These are phyloP conservation scores for Cepphus grylle DNA, from an alignment of 2,113 vertebrate genomes.

Conservation along the genomic window DNA sequence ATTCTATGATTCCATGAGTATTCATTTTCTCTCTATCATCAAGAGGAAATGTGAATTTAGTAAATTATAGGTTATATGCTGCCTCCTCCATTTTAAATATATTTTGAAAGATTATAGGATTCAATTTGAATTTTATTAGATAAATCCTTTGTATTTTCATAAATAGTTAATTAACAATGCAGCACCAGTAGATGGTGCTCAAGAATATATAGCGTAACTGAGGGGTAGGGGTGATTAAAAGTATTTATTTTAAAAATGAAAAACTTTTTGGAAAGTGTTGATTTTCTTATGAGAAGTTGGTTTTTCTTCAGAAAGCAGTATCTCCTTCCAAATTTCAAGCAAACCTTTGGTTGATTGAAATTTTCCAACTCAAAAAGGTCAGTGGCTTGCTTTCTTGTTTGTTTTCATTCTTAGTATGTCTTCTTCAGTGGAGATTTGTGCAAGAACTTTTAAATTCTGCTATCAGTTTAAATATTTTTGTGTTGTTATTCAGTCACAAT, in stretches of 20 bases:
- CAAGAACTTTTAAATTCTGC: not conserved
- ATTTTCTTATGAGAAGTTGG: not conserved
- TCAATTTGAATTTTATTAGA: not conserved
- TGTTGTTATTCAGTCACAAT: not conserved
- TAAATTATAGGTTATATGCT: not conserved
- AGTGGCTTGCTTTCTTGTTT: not conserved
- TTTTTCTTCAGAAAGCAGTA: not conserved
- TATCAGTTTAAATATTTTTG: not conserved
- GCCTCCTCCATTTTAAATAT: not conserved
- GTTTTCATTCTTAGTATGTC: not conserved
- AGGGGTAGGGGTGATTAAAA: not conserved
- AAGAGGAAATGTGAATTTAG: not conserved
- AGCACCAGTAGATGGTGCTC: conserved; percentile 57
- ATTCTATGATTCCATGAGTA: not conserved
- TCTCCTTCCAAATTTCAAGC: not conserved
- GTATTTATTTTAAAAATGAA: not conserved
- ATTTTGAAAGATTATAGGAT: not conserved
- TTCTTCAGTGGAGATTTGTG: not conserved
- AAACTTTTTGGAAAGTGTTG: not conserved
- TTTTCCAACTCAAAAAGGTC: not conserved
- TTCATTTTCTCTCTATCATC: not conserved
- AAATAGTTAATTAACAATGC: conserved; percentile 43
- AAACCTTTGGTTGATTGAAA: not conserved
- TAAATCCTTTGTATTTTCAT: not conserved
- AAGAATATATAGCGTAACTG: conserved; percentile 12